Base-by-base conservation (phyloP, 2,888 invertebrate genomes). In the Drosophila glabriapex region DNA sequence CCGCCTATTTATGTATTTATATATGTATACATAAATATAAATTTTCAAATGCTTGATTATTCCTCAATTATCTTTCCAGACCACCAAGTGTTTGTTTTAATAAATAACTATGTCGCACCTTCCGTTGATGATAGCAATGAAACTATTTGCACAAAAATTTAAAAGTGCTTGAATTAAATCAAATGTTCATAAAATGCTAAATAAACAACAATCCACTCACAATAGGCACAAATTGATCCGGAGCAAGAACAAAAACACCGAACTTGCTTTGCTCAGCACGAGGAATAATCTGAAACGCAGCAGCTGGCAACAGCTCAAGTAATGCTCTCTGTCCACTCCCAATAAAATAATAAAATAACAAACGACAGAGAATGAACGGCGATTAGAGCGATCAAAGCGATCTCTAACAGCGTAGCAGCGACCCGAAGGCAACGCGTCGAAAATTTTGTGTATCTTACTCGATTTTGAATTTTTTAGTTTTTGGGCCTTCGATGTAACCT, bases 131-230 rank as follows among this genome's bases (percentile, higher is more conserved):
- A 58, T 22, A 35, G 12, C 22, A 62, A 28, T n/a, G 14, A 56
- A 50, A 28, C 54, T 12, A 41, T 52, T 28, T 65, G 22, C 35
- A 37, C 33, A 43, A 35, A 28, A 37, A 46, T 54, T 59, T 68
- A n/a, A 43, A 19, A 22, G 19, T 67, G 52, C 56, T 68, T 62
- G 28, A 75, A 80, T 59, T 59, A 62, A 55, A 74, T 63, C 41
- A 50, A 50, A 28, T 71, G 49, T n/a, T 19, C 31, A 56, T 25
- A 10, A 10, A 33, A 33, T 33, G 31, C 31, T 0, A 35, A 43
- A 5, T 9, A 16, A 43, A 31, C 33, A 56, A 1, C 31, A 73
- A 65, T 64, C 60, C 28, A 55, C 80, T 68, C 37, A 76, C 80
- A 28, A 9, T 39, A 39, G 12, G 37, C 49, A 25, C 59, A 55